Base-by-base conservation (phyloP, 2,113 vertebrate genomes). In the Lepus americanus region DNA sequence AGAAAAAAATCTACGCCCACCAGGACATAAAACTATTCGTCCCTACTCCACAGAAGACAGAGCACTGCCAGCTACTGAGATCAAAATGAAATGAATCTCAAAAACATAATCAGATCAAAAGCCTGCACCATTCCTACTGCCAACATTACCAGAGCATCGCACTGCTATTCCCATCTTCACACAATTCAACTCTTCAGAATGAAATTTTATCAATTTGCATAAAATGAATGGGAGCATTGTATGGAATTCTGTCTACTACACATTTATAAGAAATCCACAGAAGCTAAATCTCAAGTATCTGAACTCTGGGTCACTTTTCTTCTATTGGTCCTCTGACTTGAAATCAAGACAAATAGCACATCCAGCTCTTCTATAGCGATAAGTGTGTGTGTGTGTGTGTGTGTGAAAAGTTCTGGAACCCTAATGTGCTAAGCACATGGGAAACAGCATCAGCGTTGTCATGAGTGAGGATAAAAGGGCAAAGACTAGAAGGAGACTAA, bases 311-410 rank as follows among this genome's bases (percentile, higher is more conserved):
- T 88, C 31, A 29, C 20, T 66, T 90, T 16, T 51, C 22, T 16
- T 51, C 22, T 44, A 55, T 4, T 29, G 16, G 27, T 4, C 25
- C 10, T 73, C 16, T 64, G 55, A 63, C 49, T 73, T 78, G 59
- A 94, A 92, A 94, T 94, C 59, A 92, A 31, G 67, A 78, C 8
- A 94, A 76, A 81, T 0, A 2, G 55, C 90, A 67, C 1, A 90
- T 67, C 14, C 70, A 55, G 3, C 63, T 72, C 44, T 31, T 78
- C 92, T 20, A 12, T 59, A 80, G 64, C 77, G 25, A 67, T 25
- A 51, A 77, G 33, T 44, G 44, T 44, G 44, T 44, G 6, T 44
- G 55, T 1, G 39, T 5, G 55, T 17, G 1, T 5, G 55, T 17
- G 1, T 27, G 23, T 22, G 39, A 92, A 59, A 36, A 14, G 25